These are phyloP conservation scores for Musca vetustissima DNA, from an alignment of 1,140 invertebrate species.

Conservation along the genomic window DNA sequence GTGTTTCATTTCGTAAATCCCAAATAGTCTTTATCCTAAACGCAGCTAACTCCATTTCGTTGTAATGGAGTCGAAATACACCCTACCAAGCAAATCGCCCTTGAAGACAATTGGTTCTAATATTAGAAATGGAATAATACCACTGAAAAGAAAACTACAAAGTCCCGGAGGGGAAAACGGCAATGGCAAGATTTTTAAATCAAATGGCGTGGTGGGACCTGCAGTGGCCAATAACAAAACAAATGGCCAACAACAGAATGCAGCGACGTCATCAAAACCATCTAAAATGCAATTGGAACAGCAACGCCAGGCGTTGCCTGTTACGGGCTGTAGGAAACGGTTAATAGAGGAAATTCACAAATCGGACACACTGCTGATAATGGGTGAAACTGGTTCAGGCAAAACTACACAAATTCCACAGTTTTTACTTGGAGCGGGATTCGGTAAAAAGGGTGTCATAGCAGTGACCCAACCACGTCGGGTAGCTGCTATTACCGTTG, in stretches of 20 bases:
- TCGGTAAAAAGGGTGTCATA: conserved; percentile 65
- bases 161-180: conserved; percentile 20
- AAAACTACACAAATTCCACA: conserved; percentile 93
- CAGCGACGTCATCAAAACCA: not conserved
- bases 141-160: conserved; percentile 25
- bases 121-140: conserved; percentile 21
- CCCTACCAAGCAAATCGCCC: conserved; percentile 24
- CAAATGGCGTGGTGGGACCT: conserved; percentile 15
- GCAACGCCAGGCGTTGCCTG: conserved; percentile 41
- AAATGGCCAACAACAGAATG: not conserved
- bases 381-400: conserved; percentile 88
- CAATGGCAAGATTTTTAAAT: conserved; percentile 13
- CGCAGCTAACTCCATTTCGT: not conserved
- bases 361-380: conserved; percentile 69
- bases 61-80: conserved; percentile 28
- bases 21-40: not conserved
- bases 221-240: conserved; percentile 10
- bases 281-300: conserved; percentile 27
- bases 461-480: conserved; percentile 86
- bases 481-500: conserved; percentile 90
- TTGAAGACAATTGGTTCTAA: conserved; percentile 18
- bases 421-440: conserved; percentile 64
- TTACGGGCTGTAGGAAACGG: conserved; percentile 40
- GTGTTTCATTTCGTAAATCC: not conserved
- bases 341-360: conserved; percentile 40